phyloP scores from a whole-genome alignment of 2,797 vertebrate genomes.

The Acanthis flammea region DNA sequence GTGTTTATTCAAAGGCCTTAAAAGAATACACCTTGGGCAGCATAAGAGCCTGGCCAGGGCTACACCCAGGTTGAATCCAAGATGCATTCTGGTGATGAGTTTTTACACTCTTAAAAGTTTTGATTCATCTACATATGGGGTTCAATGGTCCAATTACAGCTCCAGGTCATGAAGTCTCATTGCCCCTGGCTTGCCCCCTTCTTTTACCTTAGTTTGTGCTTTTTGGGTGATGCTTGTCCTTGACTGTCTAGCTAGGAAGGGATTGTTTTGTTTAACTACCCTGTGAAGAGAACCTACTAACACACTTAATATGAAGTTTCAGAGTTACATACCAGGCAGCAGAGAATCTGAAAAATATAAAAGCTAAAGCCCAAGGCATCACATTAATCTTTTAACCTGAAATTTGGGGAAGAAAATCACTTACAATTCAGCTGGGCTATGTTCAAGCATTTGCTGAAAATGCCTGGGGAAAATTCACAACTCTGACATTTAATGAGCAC shows the following conservation, averaged over 20 bases:
- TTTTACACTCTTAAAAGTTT: neutral
- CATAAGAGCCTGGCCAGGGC: neutral
- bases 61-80: neutral
- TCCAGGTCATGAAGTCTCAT: neutral
- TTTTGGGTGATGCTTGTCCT: neutral
- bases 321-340: neutral
- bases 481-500: conserved; percentile 19
- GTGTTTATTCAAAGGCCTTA: neutral
- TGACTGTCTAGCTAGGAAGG: neutral
- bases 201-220: neutral
- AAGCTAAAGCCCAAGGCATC: neutral
- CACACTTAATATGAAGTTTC: neutral
- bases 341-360: neutral
- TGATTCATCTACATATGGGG: neutral
- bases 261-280: neutral
- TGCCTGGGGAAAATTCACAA: neutral
- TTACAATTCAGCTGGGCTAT: neutral
- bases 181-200: neutral
- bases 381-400: neutral
- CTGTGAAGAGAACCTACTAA: neutral
- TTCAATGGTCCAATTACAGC: neutral
- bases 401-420: neutral
- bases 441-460: neutral
- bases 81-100: neutral
- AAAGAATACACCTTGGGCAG: neutral